Conservation (phyloP, 2,113 vertebrate species). For the Malurus alboscapulatus region DNA sequence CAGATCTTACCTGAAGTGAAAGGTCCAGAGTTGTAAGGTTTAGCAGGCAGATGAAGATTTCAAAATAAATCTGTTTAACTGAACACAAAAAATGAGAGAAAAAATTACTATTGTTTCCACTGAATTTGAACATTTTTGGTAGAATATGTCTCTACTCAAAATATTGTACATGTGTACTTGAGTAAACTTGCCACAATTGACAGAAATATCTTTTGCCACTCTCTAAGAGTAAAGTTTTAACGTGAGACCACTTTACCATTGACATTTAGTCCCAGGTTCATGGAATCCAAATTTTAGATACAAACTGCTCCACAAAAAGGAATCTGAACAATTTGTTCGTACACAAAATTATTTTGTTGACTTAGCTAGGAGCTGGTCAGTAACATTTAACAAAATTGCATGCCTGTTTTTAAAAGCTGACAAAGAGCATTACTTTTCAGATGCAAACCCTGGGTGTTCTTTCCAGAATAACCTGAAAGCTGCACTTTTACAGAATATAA, state of each 20-base stretch:
- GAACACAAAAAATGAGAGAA: neutral
- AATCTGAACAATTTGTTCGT: constrained; percentile 41
- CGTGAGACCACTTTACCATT: neutral
- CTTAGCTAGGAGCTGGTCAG: constrained; percentile 26
- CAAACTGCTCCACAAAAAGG: constrained; percentile 33
- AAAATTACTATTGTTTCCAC: neutral
- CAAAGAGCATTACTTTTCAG: constrained; percentile 23
- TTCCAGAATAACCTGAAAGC: neutral
- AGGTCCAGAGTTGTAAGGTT: neutral
- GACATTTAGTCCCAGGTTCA: constrained; percentile 25
- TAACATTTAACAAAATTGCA: neutral
- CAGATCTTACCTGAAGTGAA: neutral
- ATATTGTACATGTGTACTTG: neutral
- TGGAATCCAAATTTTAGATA: constrained; percentile 52
- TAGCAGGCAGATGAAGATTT: neutral
- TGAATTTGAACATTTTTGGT: neutral
- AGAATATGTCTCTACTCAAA: neutral
- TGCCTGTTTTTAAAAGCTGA: constrained; percentile 33
- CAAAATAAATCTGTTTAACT: neutral
- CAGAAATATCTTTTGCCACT: constrained; percentile 25
- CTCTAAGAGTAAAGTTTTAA: constrained; percentile 28
- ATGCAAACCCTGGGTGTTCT: neutral
- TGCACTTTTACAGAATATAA: constrained; percentile 12
- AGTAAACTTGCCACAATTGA: constrained; percentile 41
- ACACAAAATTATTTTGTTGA: neutral